These are phyloP conservation scores for Hypomecis punctinalis DNA, from an alignment of 2,888 invertebrate genomes.

Conservation along the genomic window DNA sequence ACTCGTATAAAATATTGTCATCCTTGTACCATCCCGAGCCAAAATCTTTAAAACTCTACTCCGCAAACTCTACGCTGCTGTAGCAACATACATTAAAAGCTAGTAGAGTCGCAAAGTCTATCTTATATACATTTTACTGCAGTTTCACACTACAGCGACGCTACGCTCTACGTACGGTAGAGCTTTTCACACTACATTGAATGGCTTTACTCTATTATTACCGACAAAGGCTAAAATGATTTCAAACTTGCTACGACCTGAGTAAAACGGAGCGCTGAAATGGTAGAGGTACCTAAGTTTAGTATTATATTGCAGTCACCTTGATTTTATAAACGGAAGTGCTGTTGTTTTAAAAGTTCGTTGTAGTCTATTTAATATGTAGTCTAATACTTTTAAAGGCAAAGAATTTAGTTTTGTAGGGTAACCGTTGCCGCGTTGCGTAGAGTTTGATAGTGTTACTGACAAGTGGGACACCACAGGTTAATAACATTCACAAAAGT, in stretches of 20 bases:
- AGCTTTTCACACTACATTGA: slow-evolving; percentile 26
- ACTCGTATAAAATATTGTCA: background rate
- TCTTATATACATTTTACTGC: slow-evolving; percentile 25
- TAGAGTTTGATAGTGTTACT: too few relatives aligned
- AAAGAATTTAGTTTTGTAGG: too few relatives aligned
- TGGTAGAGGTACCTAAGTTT: slow-evolving; percentile 10
- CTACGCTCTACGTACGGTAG: slow-evolving; percentile 13
- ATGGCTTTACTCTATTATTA: slow-evolving; percentile 17
- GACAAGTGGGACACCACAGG: too few relatives aligned
- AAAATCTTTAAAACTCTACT: slow-evolving; percentile 11
- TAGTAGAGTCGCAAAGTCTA: slow-evolving; percentile 24
- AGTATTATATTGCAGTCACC: slow-evolving; percentile 15
- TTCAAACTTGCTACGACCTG: slow-evolving; percentile 18
- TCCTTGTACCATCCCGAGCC: background rate
- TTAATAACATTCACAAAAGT: too few relatives aligned
- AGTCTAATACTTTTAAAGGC: too few relatives aligned
- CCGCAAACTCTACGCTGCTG: slow-evolving; percentile 1
- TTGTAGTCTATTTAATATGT: too few relatives aligned
- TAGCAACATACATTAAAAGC: slow-evolving; percentile 17
- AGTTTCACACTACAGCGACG: slow-evolving; percentile 19
- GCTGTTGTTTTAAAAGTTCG: background rate
- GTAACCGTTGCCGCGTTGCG: too few relatives aligned
- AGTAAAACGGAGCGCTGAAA: slow-evolving; percentile 15
- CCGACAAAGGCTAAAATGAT: slow-evolving; percentile 23
- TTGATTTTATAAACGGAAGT: slow-evolving; percentile 1